Base-by-base conservation (phyloP, 2,797 vertebrate species). In the Nothura maculosa region DNA sequence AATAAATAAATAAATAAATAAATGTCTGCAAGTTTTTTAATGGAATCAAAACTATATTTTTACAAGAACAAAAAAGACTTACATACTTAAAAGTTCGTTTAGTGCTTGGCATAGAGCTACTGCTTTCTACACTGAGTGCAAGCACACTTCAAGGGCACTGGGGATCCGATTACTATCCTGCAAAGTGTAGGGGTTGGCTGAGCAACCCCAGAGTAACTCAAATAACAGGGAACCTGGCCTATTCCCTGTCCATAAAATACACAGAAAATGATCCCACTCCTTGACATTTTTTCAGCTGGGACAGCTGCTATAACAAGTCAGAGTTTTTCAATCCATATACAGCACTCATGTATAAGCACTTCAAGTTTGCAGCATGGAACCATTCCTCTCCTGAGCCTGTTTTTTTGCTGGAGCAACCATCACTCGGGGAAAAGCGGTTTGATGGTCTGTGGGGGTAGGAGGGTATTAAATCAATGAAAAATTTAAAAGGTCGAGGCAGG, bases 271-370 rank as follows among this genome's bases (percentile, higher is more conserved):
- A 97, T 97, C 96, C 94, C 91, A 84, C 88, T 98, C 90, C 83
- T 94, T 96, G 92, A 96, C 96, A 94, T 97, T 97, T 97, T 97
- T 97, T 97, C 96, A 96, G 94, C 97, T 97, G 96, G 93, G 96
- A 96, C 96, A 97, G 97, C 96, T 97, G 96, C 95, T 98, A 66
- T 97, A 97, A 96, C 95, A 97, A 80, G 94, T 95, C 87, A 77
- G 90, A 96, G 89, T 93, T 94, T 96, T 97, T 97, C 95, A 93
- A 77, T 95, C 94, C 96, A 87, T 94, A 55, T 93, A 87, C 74
- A 97, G 77, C 81, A 85, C 94, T 94, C 67, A 62, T 95, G 93
- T 92, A 84, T 94, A 94, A 96, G 85, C 42, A 96, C 92, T 97
- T 97, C 96, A 96, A 96, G 93, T 92, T 90, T 72, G 96, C 96